These are phyloP conservation scores for Suncus etruscus DNA, from an alignment of 2,113 vertebrate species.

Conservation along the genomic window DNA sequence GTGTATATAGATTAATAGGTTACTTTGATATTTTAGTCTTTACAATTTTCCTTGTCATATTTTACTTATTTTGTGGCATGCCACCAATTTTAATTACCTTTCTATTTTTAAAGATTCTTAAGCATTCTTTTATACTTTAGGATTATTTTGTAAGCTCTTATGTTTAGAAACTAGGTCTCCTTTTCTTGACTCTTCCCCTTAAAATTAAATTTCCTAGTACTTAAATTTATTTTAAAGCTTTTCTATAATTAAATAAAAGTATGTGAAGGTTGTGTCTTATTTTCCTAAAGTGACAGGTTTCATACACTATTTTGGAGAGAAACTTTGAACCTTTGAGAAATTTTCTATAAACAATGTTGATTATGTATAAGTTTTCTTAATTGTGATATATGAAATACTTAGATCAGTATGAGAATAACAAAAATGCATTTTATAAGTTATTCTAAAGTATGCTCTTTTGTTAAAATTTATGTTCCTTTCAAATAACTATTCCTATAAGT, in stretches of 20 bases:
- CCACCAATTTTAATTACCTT: background rate
- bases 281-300: background rate
- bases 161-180: conserved; percentile 8
- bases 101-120: conserved; percentile 23
- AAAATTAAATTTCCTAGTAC: conserved; percentile 47
- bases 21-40: conserved; percentile 53
- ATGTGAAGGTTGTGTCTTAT: background rate
- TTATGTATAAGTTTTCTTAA: conserved; percentile 29
- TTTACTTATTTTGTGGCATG: conserved; percentile 55
- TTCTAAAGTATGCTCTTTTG: conserved; percentile 40
- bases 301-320: conserved; percentile 30
- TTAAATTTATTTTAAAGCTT: conserved; percentile 43
- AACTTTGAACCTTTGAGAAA: conserved; percentile 57
- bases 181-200: background rate
- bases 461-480: conserved; percentile 52
- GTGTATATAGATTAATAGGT: background rate
- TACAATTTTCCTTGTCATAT: conserved; percentile 57
- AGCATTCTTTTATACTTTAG: conserved; percentile 44
- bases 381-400: conserved; percentile 56
- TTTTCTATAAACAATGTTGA: conserved; percentile 31
- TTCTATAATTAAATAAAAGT: conserved; percentile 45
- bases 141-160: background rate
- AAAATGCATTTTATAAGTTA: conserved; percentile 9
- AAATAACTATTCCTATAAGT: conserved; percentile 1
- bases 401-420: conserved; percentile 3